Base-by-base conservation (phyloP, 1,140 invertebrate genomes). In the Zophobas morio region DNA sequence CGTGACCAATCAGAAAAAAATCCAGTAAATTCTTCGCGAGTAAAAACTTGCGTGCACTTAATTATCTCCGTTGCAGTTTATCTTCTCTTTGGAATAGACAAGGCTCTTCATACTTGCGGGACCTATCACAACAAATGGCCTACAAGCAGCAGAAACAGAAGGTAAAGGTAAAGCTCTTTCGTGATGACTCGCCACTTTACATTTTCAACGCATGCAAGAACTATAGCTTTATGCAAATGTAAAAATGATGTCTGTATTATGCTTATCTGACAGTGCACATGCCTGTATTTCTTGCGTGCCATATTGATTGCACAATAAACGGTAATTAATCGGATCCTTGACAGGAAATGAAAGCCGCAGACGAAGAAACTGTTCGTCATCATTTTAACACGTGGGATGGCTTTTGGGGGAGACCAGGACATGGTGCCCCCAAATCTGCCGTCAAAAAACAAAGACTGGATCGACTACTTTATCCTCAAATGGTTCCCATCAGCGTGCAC, bases 361-460 rank as follows among this genome's bases (percentile, higher is more conserved):
- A 93, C 53, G 87, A 89, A 0, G 90, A 90, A 82, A 89, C 87
- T 76, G 88, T 88, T 47, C 85, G 86, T 33, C 87, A 86, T 56
- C 92, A 93, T 82, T 92, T 92, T 83, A 88, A 90, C 79, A 91
- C 92, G 1, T 93, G 92, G 92, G 88, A 87, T 76, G 88, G 87
- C 3, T 87, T 93, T 74, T 93, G 91, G 92, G 92, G 92, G 8
- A 87, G 90, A 37, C 92, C 92, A 2, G 92, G 92, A 3, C 90
- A 93, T 82, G 92, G 92, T 1, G 92, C 92, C 0, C 92, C 92
- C 1, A 76, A 82, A 53, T 76, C 87, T 83, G 81, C 85, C 77
- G 84, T 84, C 81, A 81, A 82, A 63, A 86, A 85, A 79, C 79
- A 72, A 40, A 71, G 79, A 53, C 78, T 86, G 47, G 82, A 85